Percentiles rank a stretch among this genome's conserved stretches.
Conservation (phyloP, 1,140 invertebrate species). For the Vanessa atalanta region DNA sequence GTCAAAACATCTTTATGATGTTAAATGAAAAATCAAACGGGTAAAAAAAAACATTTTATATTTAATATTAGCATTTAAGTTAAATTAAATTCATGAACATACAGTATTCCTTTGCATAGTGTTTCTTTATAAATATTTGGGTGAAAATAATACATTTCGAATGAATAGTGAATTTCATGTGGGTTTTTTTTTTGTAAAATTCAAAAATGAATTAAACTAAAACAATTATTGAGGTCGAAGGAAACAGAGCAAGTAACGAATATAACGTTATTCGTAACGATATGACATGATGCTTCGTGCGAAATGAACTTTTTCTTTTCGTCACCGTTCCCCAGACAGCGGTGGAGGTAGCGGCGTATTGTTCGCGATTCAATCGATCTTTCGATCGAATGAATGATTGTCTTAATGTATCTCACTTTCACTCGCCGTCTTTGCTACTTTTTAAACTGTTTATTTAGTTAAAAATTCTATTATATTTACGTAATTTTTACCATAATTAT, state of each 20-base stretch:
- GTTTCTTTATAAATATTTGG: too few relatives aligned
- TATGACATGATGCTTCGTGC: constrained; percentile 19
- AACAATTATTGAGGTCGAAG: neutral
- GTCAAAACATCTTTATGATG: too few relatives aligned
- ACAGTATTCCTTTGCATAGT: too few relatives aligned
- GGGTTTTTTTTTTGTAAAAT: neutral
- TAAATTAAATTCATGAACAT: too few relatives aligned
- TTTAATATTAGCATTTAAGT: too few relatives aligned
- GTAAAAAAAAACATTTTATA: too few relatives aligned
- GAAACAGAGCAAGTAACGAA: neutral
- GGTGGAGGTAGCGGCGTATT: constrained; percentile 20
- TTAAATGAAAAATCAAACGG: too few relatives aligned
- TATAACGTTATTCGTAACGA: constrained; percentile 9
- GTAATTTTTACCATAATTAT: too few relatives aligned
- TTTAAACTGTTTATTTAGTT: constrained; percentile 9
- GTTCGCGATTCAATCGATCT: constrained; percentile 35
- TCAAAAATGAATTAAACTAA: too few relatives aligned
- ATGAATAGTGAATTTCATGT: neutral
- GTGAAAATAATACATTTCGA: too few relatives aligned
- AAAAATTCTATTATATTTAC: neutral
- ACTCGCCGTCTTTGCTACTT: constrained; percentile 11
- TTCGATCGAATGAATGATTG: constrained; percentile 23
- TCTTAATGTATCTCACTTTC: constrained; percentile 35
- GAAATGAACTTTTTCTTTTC: constrained; percentile 33
- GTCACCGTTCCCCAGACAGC: constrained; percentile 5